These are phyloP conservation scores for Bradypus variegatus DNA, from an alignment of 2,797 vertebrate genomes.

Conservation along the genomic window DNA sequence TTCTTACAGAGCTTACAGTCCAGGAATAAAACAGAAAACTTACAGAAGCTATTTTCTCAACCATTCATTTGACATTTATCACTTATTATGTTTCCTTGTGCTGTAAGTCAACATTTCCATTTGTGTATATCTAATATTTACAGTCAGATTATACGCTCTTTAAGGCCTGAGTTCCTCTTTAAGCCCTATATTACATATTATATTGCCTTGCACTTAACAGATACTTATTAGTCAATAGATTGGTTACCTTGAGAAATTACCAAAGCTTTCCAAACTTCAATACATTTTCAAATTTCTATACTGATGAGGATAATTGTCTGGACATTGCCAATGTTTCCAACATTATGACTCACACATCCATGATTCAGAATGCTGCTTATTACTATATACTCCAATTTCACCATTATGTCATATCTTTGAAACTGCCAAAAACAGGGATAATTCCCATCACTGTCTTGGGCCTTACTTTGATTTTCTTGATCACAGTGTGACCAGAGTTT, in stretches of 20 bases:
- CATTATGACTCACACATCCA: background rate
- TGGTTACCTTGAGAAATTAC: background rate
- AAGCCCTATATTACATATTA: background rate
- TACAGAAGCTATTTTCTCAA: no score
- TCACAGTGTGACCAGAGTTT: background rate
- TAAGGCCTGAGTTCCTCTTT: background rate
- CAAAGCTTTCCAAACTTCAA: background rate
- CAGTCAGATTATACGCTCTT: background rate
- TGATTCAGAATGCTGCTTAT: background rate
- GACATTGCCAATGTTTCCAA: background rate
- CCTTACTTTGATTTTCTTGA: background rate
- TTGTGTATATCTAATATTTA: background rate
- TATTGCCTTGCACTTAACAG: background rate
- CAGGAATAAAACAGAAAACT: background rate
- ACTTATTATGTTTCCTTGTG: background rate
- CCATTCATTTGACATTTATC: background rate
- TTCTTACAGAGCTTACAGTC: no score
- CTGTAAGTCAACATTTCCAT: background rate
- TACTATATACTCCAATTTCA: background rate
- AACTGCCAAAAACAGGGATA: background rate
- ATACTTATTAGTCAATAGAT: background rate
- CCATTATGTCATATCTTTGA: background rate
- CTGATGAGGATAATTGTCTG: no score
- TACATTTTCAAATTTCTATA: background rate
- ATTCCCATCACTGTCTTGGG: background rate